Conservation (phyloP, 1,140 invertebrate species). For the Zaprionus tsacasi region DNA sequence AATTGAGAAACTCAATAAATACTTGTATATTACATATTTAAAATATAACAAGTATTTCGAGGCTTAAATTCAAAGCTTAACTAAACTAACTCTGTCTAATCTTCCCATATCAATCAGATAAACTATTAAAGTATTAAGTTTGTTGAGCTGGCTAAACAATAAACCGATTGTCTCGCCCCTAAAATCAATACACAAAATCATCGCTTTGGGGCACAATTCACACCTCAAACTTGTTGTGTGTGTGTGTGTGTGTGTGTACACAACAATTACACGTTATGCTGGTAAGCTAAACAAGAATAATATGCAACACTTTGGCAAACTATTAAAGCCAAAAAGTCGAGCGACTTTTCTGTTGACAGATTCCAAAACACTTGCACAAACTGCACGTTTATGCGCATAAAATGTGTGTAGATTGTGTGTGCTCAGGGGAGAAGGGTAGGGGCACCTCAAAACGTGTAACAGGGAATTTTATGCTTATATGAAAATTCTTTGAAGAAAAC, state of each 20-base stretch:
- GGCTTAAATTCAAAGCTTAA: no score
- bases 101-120: neutral
- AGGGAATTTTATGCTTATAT: conserved; percentile 54
- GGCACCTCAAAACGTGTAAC: conserved; percentile 27
- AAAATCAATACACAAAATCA: conserved; percentile 1
- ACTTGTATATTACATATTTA: no score
- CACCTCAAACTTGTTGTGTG: conserved; percentile 15
- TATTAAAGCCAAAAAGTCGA: conserved; percentile 57
- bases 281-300: conserved; percentile 36
- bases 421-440: neutral
- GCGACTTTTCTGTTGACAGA: conserved; percentile 43
- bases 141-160: neutral
- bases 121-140: neutral
- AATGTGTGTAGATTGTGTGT: conserved; percentile 48
- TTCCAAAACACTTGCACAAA: conserved; percentile 66
- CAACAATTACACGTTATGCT: conserved; percentile 56
- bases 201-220: neutral
- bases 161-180: neutral
- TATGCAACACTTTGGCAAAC: conserved; percentile 46
- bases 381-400: conserved; percentile 64
- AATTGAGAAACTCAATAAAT: no score
- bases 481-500: conserved; percentile 51
- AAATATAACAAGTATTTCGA: no score
- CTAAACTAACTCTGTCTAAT: no score
- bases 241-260: conserved; percentile 5